A percentile compares a stretch with the other conserved stretches of the same genome.
phyloP scores from a whole-genome alignment of 2,888 invertebrate genomes.

The Apamea crenata region DNA sequence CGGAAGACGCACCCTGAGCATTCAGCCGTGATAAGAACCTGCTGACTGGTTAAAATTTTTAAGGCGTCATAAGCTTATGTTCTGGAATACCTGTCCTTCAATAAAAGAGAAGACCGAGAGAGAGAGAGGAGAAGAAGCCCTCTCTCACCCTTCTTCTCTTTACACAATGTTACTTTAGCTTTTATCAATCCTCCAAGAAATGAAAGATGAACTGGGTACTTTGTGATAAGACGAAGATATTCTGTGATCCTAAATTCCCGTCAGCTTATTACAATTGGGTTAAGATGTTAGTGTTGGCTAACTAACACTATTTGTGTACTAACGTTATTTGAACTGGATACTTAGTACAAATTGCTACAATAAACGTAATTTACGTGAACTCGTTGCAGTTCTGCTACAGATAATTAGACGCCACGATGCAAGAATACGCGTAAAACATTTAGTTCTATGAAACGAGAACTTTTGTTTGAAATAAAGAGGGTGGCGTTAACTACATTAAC shows the following conservation, averaged over 20 bases:
- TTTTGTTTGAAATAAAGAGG: conserved; percentile 34
- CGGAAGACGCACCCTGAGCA: background rate
- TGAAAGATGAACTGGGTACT: background rate
- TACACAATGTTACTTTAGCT: background rate
- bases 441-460: background rate
- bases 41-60: background rate
- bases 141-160: too few species aligned
- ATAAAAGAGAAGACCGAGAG: background rate
- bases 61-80: background rate
- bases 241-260: background rate
- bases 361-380: conserved; percentile 46
- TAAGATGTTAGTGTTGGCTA: conserved; percentile 26
- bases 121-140: background rate
- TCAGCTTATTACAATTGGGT: conserved; percentile 24
- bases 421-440: background rate
- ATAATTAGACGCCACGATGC: conserved; percentile 6
- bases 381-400: conserved; percentile 3
- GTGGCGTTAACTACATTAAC: conserved; percentile 62
- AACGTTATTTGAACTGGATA: conserved; percentile 27
- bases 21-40: background rate
- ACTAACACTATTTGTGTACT: conserved; percentile 31
- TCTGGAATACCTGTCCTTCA: background rate
- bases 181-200: background rate
- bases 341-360: conserved; percentile 34
- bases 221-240: background rate